phyloP scores from a whole-genome alignment of 2,113 vertebrate species.

The Tupaia tana region DNA sequence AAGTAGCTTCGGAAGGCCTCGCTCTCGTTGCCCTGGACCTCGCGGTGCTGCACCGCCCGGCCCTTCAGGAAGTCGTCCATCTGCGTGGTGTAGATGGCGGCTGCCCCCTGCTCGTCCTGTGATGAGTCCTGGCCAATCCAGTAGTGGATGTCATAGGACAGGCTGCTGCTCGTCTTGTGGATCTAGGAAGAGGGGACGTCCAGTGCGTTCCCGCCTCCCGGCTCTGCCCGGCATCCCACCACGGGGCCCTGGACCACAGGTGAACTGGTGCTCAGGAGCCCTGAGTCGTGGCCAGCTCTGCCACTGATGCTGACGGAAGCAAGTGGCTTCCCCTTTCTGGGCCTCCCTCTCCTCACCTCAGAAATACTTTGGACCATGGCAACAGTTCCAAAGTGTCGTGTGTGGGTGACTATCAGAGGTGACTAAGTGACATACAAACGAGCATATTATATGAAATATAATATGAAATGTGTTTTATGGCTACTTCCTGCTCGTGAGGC shows the following conservation, averaged over 20 bases:
- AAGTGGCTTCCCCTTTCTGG: not conserved
- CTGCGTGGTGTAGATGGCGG: slow-evolving; percentile 90
- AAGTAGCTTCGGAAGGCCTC: slow-evolving; percentile 90
- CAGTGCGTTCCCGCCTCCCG: not conserved
- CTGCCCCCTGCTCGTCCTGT: slow-evolving; percentile 91
- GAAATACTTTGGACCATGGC: not conserved
- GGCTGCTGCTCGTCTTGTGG: slow-evolving; percentile 85
- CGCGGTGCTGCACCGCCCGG: slow-evolving; percentile 90
- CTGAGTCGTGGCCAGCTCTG: not conserved
- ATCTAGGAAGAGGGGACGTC: slow-evolving; percentile 81
- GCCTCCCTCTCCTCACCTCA: not conserved
- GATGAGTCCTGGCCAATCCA: slow-evolving; percentile 90
- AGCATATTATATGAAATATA: not conserved
- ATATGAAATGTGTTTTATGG: not conserved
- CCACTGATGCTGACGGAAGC: not conserved
- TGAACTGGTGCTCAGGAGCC: not conserved
- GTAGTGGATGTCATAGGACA: slow-evolving; percentile 92
- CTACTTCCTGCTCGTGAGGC: not conserved
- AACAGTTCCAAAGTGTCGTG: not conserved
- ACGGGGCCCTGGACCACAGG: not conserved
- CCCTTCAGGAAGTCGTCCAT: slow-evolving; percentile 91
- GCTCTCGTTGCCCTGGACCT: slow-evolving; percentile 90
- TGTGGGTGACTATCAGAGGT: not conserved
- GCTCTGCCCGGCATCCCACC: not conserved
- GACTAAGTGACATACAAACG: not conserved